These are phyloP conservation scores for Platanista minor DNA, from an alignment of 2,113 vertebrate genomes.

Conservation along the genomic window DNA sequence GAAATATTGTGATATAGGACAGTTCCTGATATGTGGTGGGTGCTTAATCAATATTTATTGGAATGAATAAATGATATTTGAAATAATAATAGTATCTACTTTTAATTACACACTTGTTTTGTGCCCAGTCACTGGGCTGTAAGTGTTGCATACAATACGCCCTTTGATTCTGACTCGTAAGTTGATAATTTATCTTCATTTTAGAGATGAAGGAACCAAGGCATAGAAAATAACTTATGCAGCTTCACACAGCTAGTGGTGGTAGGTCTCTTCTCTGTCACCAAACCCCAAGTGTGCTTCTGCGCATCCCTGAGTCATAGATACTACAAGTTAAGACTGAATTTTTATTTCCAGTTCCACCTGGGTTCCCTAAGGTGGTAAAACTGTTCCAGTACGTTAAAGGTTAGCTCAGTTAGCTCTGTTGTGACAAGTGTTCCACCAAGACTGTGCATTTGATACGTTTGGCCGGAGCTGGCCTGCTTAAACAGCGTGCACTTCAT, in stretches of 20 bases:
- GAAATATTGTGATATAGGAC: neutral
- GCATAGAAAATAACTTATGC: neutral
- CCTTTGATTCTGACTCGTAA: conserved; percentile 12
- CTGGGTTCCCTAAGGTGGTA: neutral
- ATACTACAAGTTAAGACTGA: neutral
- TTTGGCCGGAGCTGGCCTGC: neutral
- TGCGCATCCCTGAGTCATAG: neutral
- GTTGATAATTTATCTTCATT: neutral
- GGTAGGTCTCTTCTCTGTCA: neutral
- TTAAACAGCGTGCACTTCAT: neutral
- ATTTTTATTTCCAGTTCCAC: neutral
- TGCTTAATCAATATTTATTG: neutral
- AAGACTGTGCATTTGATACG: neutral
- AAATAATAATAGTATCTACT: neutral
- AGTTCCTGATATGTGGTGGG: neutral
- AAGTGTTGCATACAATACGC: neutral
- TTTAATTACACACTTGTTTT: neutral
- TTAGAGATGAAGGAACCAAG: neutral
- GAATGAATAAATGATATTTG: neutral
- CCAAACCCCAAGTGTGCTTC: neutral
- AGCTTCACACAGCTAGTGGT: neutral
- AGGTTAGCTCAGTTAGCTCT: neutral
- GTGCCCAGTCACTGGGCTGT: neutral
- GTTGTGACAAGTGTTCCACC: neutral
- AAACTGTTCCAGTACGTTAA: neutral